Conservation (phyloP, 2,797 vertebrate genomes). For the Xyrichtys novacula region DNA sequence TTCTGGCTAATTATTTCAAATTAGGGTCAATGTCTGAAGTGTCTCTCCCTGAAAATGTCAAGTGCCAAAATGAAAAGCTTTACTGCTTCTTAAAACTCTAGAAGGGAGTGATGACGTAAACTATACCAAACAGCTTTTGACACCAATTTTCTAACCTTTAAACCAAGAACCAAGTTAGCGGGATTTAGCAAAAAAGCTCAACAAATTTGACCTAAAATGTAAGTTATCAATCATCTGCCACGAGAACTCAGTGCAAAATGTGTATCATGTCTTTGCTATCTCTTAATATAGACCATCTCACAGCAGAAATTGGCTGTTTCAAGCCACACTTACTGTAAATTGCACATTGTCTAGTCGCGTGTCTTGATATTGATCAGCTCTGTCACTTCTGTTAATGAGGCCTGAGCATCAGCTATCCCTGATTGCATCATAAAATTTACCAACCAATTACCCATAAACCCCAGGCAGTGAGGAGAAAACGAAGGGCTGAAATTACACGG, state of each 20-base stretch:
- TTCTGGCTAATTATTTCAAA: conserved; percentile 42
- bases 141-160: conserved; percentile 20
- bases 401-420: conserved; percentile 14
- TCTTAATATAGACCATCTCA: neutral
- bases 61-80: conserved; percentile 41
- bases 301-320: neutral
- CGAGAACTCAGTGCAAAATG: too few species aligned
- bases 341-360: neutral
- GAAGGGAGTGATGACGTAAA: conserved; percentile 19
- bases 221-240: too few species aligned
- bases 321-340: neutral
- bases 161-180: neutral
- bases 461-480: conserved; percentile 22
- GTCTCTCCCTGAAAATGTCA: conserved; percentile 50
- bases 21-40: conserved; percentile 58
- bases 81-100: conserved; percentile 3
- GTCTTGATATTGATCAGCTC: conserved; percentile 31
- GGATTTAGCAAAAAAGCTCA: neutral
- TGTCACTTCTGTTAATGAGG: conserved; percentile 40
- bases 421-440: conserved; percentile 43
- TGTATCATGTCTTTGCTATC: too few species aligned
- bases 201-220: too few species aligned
- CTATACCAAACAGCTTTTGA: conserved; percentile 26
- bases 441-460: conserved; percentile 40
- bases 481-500: conserved; percentile 33